These are phyloP conservation scores for Sebastes steindachneri DNA, from an alignment of 2,797 vertebrate genomes.

Conservation along the genomic window DNA sequence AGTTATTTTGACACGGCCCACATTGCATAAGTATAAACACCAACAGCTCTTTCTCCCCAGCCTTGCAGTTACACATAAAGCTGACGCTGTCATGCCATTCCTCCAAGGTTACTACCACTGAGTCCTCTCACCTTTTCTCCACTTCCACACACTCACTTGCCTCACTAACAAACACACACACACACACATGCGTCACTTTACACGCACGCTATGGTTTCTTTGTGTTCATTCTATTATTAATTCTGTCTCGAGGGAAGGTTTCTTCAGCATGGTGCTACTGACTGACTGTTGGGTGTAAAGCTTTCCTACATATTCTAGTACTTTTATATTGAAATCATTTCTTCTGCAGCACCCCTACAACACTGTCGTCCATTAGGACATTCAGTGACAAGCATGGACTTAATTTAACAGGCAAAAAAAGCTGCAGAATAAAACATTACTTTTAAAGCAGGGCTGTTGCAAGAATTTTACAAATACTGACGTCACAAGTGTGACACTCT, in stretches of 20 bases:
- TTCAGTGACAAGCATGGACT: background rate
- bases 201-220: background rate
- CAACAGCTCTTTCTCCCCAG: background rate
- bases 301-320: background rate
- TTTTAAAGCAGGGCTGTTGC: background rate
- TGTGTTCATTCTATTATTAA: background rate
- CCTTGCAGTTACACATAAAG: background rate
- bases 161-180: background rate
- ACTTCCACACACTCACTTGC: slow-evolving; percentile 32
- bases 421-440: background rate
- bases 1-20: background rate
- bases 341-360: background rate
- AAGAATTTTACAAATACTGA: background rate
- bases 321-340: background rate
- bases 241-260: background rate
- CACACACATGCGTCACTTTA: background rate
- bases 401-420: background rate
- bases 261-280: background rate
- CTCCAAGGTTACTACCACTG: slow-evolving; percentile 31
- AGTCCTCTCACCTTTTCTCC: slow-evolving; percentile 62
- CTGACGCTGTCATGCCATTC: slow-evolving; percentile 21
- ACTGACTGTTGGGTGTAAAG: background rate
- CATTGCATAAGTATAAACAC: slow-evolving; percentile 38
- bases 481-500: background rate
- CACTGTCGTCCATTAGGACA: background rate